These are phyloP conservation scores for Menura novaehollandiae DNA, from an alignment of 2,113 vertebrate species.

Conservation along the genomic window DNA sequence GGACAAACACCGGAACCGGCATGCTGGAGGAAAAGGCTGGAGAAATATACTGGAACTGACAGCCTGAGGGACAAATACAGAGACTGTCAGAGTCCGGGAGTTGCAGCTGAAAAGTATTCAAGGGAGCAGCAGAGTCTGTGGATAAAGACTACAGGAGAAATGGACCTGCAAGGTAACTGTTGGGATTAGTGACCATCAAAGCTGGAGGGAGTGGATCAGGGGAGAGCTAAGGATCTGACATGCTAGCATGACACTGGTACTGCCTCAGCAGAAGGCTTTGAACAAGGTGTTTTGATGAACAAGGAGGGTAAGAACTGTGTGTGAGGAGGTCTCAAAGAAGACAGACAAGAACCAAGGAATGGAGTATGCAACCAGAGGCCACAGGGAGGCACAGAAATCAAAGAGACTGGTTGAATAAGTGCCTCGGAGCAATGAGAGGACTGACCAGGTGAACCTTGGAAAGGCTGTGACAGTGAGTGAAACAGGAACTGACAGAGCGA, in stretches of 20 bases:
- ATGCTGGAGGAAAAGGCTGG: neutral
- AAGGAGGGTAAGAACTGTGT: neutral
- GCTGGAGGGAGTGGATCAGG: neutral
- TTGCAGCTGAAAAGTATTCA: neutral
- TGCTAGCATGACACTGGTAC: neutral
- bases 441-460: neutral
- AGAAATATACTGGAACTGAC: neutral
- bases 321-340: neutral
- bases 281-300: neutral
- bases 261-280: neutral
- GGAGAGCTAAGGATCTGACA: neutral
- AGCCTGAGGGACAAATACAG: neutral
- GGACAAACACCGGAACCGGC: slow-evolving; percentile 4
- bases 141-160: neutral
- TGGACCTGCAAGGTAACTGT: neutral
- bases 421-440: neutral
- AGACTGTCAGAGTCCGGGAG: neutral
- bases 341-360: neutral
- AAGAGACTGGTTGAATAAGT: neutral
- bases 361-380: neutral
- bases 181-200: neutral
- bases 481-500: neutral
- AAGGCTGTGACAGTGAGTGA: neutral
- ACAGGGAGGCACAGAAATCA: neutral
- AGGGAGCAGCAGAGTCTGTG: neutral